Conservation (phyloP, 2,113 vertebrate genomes). For the Cygnus buccinator region DNA sequence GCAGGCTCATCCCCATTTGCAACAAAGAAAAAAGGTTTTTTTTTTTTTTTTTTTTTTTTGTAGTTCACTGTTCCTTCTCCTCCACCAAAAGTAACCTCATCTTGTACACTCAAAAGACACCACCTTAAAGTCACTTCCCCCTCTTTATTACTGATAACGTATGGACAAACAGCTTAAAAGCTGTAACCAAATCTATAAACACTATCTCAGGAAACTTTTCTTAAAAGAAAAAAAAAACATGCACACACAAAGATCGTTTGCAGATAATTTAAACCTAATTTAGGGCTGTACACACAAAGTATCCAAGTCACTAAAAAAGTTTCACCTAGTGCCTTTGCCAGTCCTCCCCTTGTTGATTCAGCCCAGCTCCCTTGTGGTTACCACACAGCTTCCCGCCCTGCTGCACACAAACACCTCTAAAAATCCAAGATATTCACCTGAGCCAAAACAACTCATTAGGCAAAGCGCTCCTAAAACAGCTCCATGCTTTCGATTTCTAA, state of each 20-base stretch:
- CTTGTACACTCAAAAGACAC: background rate
- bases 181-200: background rate
- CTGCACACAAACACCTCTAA: background rate
- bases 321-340: background rate
- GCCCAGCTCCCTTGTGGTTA: background rate
- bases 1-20: background rate
- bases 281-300: background rate
- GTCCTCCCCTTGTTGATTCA: background rate
- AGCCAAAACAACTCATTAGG: background rate
- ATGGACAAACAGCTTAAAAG: background rate
- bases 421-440: background rate
- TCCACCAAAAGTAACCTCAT: background rate
- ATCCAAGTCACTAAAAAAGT: background rate
- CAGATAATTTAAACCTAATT: background rate
- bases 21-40: background rate
- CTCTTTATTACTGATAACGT: background rate
- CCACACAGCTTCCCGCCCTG: fast-evolving
- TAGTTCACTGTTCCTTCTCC: background rate
- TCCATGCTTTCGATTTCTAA: background rate
- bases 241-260: background rate
- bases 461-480: background rate
- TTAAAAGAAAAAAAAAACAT: background rate
- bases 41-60: background rate
- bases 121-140: background rate
- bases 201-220: background rate